Conservation (phyloP, 2,888 invertebrate species). For the Trichopoda pennipes region DNA sequence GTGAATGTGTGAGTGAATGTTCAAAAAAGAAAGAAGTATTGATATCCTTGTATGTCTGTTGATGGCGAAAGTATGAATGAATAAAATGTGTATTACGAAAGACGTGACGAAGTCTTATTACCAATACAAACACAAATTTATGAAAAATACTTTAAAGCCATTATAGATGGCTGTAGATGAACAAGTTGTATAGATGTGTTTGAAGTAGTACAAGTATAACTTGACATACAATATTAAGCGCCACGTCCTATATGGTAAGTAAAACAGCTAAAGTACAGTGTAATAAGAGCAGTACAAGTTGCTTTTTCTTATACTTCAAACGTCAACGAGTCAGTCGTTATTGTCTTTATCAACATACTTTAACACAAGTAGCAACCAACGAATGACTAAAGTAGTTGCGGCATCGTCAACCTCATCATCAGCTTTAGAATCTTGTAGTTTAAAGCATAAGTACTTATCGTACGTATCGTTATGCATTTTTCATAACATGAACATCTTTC, state of each 20-base stretch:
- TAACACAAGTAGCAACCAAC: conserved; percentile 23
- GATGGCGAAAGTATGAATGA: conserved; percentile 50
- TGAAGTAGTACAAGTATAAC: conserved; percentile 66
- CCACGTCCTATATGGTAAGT: conserved; percentile 35
- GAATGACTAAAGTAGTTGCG: conserved; percentile 23
- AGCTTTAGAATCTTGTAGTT: conserved; percentile 19
- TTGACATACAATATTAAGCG: conserved; percentile 68
- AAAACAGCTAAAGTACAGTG: conserved; percentile 12
- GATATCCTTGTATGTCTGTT: conserved; percentile 36
- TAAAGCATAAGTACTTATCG: conserved; percentile 22
- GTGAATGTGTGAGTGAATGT: not conserved
- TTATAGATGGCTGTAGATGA: conserved; percentile 55
- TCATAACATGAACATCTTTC: conserved; percentile 50
- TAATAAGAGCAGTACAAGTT: conserved; percentile 14
- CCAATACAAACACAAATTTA: not conserved
- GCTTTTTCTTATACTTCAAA: conserved; percentile 8
- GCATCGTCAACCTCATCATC: conserved; percentile 26
- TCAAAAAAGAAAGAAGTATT: conserved; percentile 23
- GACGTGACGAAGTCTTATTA: conserved; percentile 62
- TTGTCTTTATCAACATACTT: conserved; percentile 22
- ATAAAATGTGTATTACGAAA: conserved; percentile 56
- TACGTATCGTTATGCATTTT: conserved; percentile 62
- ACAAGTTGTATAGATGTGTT: conserved; percentile 63
- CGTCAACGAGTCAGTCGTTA: conserved; percentile 7
- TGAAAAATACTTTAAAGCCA: conserved; percentile 17